These are phyloP conservation scores for Stichopus horrens DNA, from an alignment of 53 echinoderm and acorn worm genomes.

Conservation along the genomic window DNA sequence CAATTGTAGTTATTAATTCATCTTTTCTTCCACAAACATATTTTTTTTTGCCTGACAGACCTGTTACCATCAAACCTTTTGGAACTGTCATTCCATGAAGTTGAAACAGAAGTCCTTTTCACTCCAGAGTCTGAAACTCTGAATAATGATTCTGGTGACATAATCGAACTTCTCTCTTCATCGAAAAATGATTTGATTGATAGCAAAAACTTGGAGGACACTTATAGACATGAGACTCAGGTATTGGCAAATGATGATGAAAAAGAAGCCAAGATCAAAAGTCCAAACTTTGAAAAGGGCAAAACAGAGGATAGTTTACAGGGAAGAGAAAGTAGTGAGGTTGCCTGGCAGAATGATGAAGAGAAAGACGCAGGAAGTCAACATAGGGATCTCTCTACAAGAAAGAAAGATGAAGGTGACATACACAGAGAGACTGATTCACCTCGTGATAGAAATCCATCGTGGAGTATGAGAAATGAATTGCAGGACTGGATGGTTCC, in stretches of 20 bases:
- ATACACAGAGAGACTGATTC: background rate
- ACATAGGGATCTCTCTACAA: background rate
- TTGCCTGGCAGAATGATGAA: background rate
- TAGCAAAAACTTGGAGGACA: background rate
- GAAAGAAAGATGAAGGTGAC: background rate
- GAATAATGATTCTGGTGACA: background rate
- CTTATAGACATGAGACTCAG: background rate
- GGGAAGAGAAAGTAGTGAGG: background rate
- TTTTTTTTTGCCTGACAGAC: background rate
- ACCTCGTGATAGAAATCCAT: background rate
- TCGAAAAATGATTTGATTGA: background rate
- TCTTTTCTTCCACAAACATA: background rate
- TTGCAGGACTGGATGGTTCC: conserved; percentile 10
- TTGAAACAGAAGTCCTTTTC: background rate
- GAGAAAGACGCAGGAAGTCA: background rate
- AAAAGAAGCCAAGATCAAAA: background rate
- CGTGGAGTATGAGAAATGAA: background rate
- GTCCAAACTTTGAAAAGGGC: background rate
- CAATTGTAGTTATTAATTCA: too few species aligned
- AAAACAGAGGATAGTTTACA: background rate
- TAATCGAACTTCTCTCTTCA: background rate
- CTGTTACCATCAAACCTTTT: conserved; percentile 17
- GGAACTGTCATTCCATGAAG: background rate
- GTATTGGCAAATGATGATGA: background rate
- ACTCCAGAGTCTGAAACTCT: background rate